Evolutionary conservation across 2,888 invertebrate species (phyloP).

Genomic region (Meghimatium bilineatum): DNA sequence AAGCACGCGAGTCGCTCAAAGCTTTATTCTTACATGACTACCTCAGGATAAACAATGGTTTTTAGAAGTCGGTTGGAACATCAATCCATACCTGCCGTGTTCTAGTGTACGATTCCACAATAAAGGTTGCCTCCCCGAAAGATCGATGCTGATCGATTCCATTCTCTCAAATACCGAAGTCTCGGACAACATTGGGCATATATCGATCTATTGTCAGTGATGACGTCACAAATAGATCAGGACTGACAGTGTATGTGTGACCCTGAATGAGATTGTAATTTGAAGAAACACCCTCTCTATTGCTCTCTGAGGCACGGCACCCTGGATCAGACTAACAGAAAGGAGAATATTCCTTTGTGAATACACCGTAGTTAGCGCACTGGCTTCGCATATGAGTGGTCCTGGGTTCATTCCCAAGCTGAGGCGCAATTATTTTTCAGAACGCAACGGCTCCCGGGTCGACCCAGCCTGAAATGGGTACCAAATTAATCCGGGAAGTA

Average conservation of each 20-base stretch:
- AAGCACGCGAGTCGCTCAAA: background rate
- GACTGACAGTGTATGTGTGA: background rate
- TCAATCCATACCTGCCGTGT: background rate
- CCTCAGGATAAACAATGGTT: background rate
- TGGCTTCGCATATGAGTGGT: too few relatives aligned
- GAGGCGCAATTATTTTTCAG: too few relatives aligned
- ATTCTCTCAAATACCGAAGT: background rate
- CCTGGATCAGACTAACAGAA: too few relatives aligned
- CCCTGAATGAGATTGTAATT: background rate
- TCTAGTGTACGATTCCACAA: background rate
- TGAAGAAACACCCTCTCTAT: too few relatives aligned
- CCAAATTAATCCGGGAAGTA: too few relatives aligned
- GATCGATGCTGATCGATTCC: slow-evolving; percentile 3
- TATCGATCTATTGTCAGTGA: background rate
- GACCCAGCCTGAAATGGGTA: too few relatives aligned
- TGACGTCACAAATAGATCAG: background rate
- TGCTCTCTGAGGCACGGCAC: too few relatives aligned
- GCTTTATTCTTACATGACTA: background rate
- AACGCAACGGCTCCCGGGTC: too few relatives aligned
- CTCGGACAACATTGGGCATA: background rate
- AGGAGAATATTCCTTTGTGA: too few relatives aligned
- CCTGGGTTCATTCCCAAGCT: too few relatives aligned
- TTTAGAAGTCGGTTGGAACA: background rate
- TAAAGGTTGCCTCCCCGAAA: background rate
- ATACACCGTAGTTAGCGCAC: too few relatives aligned